phyloP scores from a whole-genome alignment of 2,888 invertebrate genomes.

The Malthinus flaveolus region DNA sequence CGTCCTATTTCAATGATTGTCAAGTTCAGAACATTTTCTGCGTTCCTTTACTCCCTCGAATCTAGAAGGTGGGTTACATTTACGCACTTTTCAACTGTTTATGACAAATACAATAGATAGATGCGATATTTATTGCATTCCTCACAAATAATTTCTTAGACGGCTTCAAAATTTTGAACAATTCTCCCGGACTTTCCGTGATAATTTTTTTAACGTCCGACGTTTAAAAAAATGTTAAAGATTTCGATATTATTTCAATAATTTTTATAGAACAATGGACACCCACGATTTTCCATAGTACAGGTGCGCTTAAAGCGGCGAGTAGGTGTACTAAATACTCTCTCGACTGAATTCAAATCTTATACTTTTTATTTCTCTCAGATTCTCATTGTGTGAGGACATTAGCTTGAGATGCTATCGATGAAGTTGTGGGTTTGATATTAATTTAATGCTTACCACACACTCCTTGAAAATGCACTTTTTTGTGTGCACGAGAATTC shows the following conservation, averaged over 20 bases:
- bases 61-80: slow-evolving; percentile 26
- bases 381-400: slow-evolving; percentile 55
- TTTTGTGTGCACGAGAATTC: slow-evolving; percentile 10
- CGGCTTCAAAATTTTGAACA: background rate
- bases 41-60: slow-evolving; percentile 40
- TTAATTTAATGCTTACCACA: slow-evolving; percentile 51
- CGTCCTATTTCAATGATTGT: slow-evolving; percentile 54
- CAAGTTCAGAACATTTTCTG: slow-evolving; percentile 49
- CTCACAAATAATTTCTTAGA: background rate
- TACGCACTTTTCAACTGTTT: slow-evolving; percentile 42
- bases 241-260: slow-evolving; percentile 44
- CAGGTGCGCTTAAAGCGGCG: slow-evolving; percentile 48
- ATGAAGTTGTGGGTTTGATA: slow-evolving; percentile 49
- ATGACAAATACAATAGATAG: slow-evolving; percentile 47
- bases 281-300: slow-evolving; percentile 40
- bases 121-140: background rate
- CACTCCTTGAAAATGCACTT: slow-evolving; percentile 39
- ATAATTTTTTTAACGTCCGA: background rate
- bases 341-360: slow-evolving; percentile 53
- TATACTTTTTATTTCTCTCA: slow-evolving; percentile 50
- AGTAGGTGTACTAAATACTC: slow-evolving; percentile 56
- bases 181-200: background rate
- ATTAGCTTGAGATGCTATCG: slow-evolving; percentile 53
- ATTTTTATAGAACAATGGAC: slow-evolving; percentile 46
- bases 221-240: background rate